Percentiles rank a stretch among this genome's conserved stretches.
These are phyloP conservation scores for Clarias magur DNA, from an alignment of 2,113 vertebrate genomes.

Conservation along the genomic window DNA sequence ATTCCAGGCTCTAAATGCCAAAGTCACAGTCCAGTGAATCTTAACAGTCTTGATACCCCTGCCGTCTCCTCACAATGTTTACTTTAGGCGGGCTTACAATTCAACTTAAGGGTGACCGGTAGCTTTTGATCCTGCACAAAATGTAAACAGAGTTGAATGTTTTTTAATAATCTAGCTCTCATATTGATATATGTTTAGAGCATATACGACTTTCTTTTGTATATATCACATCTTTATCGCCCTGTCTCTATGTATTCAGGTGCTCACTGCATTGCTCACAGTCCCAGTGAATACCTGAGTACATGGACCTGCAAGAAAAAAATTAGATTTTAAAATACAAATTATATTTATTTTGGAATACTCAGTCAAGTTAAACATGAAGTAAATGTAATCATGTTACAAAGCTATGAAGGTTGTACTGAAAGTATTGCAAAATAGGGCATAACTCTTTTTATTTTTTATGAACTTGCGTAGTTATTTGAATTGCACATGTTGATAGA, in stretches of 20 bases:
- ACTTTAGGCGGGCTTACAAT: slow-evolving; percentile 33
- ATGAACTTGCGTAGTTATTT: too few species aligned
- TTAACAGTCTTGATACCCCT: slow-evolving; percentile 14
- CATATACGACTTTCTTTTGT: background rate
- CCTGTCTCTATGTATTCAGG: background rate
- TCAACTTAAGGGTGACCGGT: slow-evolving; percentile 21
- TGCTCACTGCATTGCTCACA: background rate
- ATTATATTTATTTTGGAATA: background rate
- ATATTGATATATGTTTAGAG: background rate
- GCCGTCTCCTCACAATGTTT: slow-evolving; percentile 27
- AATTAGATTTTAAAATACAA: background rate
- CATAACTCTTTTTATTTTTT: too few species aligned
- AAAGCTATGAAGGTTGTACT: background rate
- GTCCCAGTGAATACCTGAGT: background rate
- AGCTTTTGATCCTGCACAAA: slow-evolving; percentile 34
- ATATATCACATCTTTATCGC: background rate
- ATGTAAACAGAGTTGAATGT: slow-evolving; percentile 20
- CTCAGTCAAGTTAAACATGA: background rate
- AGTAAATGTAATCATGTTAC: background rate
- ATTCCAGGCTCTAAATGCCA: background rate
- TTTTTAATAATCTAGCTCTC: background rate
- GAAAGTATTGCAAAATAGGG: too few species aligned
- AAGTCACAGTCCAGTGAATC: slow-evolving; percentile 27
- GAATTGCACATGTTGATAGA: too few species aligned
- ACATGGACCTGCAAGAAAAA: background rate